phyloP scores from a whole-genome alignment of 64 coral and sea anemone genomes.

The Orbicella faveolata region DNA sequence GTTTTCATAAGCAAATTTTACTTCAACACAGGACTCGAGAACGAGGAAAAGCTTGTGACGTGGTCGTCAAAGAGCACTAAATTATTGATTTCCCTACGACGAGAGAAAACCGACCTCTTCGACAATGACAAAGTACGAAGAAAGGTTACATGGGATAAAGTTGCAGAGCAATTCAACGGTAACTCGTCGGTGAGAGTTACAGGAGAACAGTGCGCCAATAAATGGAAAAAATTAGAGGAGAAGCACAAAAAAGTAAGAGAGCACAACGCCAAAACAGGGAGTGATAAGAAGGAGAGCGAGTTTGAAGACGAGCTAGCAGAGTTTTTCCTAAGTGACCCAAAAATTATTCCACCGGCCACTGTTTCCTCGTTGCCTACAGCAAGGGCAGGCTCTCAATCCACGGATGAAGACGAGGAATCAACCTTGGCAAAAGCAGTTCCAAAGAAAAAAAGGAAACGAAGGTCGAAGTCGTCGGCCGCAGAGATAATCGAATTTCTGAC shows the following conservation, averaged over 20 bases:
- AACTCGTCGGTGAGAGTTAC: slow-evolving; percentile 23
- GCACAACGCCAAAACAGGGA: slow-evolving; percentile 33
- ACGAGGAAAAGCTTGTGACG: neutral
- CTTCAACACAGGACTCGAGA: neutral
- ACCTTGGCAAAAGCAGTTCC: slow-evolving; percentile 44
- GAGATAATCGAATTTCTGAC: neutral
- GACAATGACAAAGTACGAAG: slow-evolving; percentile 1
- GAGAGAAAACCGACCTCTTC: neutral
- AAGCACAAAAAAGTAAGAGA: slow-evolving; percentile 19
- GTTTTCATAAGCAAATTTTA: neutral
- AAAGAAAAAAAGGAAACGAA: slow-evolving; percentile 39
- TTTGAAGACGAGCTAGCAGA: slow-evolving; percentile 31
- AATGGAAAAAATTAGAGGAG: slow-evolving; percentile 1
- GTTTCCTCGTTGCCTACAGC: slow-evolving; percentile 32
- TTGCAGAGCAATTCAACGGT: neutral
- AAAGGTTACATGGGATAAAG: neutral
- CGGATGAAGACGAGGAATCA: slow-evolving; percentile 43
- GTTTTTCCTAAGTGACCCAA: slow-evolving; percentile 24
- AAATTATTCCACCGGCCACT: slow-evolving; percentile 32
- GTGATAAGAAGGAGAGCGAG: slow-evolving; percentile 21
- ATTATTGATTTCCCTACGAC: slow-evolving; percentile 5
- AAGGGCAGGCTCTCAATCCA: slow-evolving; percentile 6
- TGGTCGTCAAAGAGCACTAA: slow-evolving; percentile 11
- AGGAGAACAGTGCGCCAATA: slow-evolving; percentile 35
- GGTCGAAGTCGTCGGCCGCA: slow-evolving; percentile 5